A percentile compares a stretch with the other conserved stretches of the same genome.
phyloP scores from a whole-genome alignment of 1,140 invertebrate genomes.

The Neelides sp. region DNA sequence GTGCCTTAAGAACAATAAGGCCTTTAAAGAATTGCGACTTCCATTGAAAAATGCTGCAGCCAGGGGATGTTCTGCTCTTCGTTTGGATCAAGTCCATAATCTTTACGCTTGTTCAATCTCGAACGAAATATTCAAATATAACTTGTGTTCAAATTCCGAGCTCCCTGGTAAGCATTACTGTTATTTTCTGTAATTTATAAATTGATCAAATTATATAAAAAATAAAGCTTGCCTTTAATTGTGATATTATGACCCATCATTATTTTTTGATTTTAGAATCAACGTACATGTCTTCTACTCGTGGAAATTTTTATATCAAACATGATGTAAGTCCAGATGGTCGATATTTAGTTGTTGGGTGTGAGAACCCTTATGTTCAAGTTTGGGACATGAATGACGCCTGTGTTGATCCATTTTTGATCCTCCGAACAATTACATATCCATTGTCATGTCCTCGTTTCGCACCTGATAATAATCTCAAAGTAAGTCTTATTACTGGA shows the following conservation, averaged over 20 bases:
- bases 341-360: constrained; percentile 6
- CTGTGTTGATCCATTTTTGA: no score
- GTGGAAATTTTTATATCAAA: constrained; percentile 4
- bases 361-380: not conserved
- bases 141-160: not conserved
- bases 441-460: not conserved
- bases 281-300: not conserved
- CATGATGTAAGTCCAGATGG: constrained; percentile 3
- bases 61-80: not conserved
- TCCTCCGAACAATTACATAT: no score
- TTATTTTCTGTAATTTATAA: not conserved
- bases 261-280: not conserved
- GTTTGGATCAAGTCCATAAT: constrained; percentile 6
- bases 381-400: constrained; percentile 9
- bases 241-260: not conserved
- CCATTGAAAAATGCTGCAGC: no score
- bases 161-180: not conserved
- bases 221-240: not conserved
- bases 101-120: not conserved
- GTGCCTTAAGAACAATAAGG: constrained; percentile 3
- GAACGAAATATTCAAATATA: constrained; percentile 7
- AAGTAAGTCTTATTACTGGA: not conserved
- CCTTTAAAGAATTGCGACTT: not conserved
- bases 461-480: not conserved
- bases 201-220: not conserved